Conservation (phyloP, 2,113 vertebrate genomes). For the Electrona antarctica region DNA sequence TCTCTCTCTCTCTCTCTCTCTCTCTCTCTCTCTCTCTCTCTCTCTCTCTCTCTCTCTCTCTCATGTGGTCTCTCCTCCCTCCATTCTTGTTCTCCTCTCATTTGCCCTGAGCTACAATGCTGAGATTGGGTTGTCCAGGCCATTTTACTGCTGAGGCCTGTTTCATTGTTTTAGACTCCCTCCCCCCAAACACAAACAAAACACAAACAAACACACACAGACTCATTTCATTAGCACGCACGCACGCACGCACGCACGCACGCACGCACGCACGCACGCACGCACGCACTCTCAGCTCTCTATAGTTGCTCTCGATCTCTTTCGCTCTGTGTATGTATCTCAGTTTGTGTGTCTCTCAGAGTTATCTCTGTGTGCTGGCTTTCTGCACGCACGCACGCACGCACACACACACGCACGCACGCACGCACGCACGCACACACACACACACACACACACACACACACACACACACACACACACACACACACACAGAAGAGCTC, state of each 20-base stretch:
- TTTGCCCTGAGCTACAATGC: slow-evolving; percentile 69
- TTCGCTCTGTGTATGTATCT: no score
- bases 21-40: slow-evolving; percentile 10
- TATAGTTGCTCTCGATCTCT: no score
- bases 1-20: slow-evolving; percentile 46
- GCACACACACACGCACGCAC: slow-evolving; percentile 6
- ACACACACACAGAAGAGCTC: not conserved
- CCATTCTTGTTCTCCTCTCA: slow-evolving; percentile 52
- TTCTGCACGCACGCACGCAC: not conserved
- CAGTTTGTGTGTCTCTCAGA: no score
- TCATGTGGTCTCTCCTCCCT: slow-evolving; percentile 14
- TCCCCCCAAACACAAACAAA: not conserved
- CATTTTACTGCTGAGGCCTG: slow-evolving; percentile 63
- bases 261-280: slow-evolving; percentile 1
- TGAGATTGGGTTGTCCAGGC: slow-evolving; percentile 76
- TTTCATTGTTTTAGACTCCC: slow-evolving; percentile 71
- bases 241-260: not conserved
- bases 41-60: not conserved
- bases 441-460: not conserved
- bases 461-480: not conserved
- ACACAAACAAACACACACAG: no score
- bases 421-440: not conserved
- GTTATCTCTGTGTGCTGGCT: no score
- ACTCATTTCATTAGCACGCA: no score
- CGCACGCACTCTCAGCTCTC: not conserved